Conservation (phyloP, 1,140 invertebrate species). For the Dermatophagoides farinae region DNA sequence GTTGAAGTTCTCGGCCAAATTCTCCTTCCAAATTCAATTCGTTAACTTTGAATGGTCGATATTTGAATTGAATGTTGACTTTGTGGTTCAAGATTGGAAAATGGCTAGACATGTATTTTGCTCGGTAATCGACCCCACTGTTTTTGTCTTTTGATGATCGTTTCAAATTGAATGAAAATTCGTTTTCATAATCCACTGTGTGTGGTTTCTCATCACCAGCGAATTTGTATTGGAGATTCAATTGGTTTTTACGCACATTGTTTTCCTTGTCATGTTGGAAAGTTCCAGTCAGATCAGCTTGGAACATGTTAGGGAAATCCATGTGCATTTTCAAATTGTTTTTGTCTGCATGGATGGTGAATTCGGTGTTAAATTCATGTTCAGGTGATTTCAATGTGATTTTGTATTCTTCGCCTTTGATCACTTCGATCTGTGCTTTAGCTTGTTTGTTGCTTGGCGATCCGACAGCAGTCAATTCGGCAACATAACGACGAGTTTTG, state of each 20-base stretch:
- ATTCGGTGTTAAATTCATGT: conserved; percentile 3
- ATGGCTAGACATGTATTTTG: conserved; percentile 1
- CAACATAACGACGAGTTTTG: not conserved
- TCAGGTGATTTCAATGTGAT: not conserved
- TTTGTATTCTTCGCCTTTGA: not conserved
- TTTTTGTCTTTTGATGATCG: not conserved
- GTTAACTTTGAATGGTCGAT: conserved; percentile 11
- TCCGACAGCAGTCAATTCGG: conserved; percentile 5
- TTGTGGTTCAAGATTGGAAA: conserved; percentile 7
- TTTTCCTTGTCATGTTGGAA: conserved; percentile 8
- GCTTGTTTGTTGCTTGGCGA: not conserved
- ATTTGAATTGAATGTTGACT: not conserved
- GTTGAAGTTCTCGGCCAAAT: conserved; percentile 2
- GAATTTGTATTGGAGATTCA: conserved; percentile 10
- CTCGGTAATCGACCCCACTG: not conserved
- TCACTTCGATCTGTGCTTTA: not conserved
- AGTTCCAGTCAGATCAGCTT: not conserved
- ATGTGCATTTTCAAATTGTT: conserved; percentile 1
- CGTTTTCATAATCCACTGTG: not conserved
- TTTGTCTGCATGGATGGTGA: not conserved
- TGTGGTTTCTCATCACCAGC: not conserved
- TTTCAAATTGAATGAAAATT: not conserved
- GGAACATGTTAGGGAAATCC: not conserved
- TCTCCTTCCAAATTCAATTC: conserved; percentile 4
- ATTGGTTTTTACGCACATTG: not conserved